These are phyloP conservation scores for Molorchus minor DNA, from an alignment of 2,888 invertebrate species.

Conservation along the genomic window DNA sequence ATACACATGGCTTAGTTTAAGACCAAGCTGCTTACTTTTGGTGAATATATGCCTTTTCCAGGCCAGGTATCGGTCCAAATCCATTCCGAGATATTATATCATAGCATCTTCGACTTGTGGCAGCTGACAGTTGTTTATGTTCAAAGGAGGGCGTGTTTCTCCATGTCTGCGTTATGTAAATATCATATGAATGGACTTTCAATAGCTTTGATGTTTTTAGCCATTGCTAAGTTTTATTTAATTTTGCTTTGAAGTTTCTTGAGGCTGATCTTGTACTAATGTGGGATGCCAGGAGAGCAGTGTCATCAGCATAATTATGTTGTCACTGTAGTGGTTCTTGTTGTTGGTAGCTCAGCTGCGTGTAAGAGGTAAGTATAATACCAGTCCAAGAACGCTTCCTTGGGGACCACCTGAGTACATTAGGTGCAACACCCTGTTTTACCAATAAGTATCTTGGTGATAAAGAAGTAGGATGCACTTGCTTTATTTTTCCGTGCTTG, in stretches of 20 bases:
- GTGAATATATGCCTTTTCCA: neutral
- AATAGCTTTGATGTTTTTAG: neutral
- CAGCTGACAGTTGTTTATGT: too few relatives aligned
- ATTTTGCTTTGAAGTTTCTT: neutral
- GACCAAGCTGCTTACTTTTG: too few relatives aligned
- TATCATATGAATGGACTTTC: neutral
- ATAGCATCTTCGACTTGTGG: too few relatives aligned
- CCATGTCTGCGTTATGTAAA: too few relatives aligned
- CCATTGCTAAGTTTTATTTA: neutral
- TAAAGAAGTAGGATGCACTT: constrained; percentile 5
- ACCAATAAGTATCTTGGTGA: neutral
- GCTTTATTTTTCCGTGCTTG: constrained; percentile 5
- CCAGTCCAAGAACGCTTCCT: neutral
- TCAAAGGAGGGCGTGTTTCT: too few relatives aligned
- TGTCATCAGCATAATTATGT: too few relatives aligned
- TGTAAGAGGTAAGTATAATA: neutral
- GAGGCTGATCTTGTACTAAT: neutral
- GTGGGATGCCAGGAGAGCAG: neutral
- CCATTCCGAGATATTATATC: neutral
- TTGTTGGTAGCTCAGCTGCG: neutral
- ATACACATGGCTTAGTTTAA: too few relatives aligned
- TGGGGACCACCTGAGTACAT: neutral
- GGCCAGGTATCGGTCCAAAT: neutral
- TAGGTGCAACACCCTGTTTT: neutral
- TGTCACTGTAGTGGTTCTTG: too few relatives aligned